Evolutionary conservation across 2,888 invertebrate species (phyloP).

Genomic region (Agrochola lota): DNA sequence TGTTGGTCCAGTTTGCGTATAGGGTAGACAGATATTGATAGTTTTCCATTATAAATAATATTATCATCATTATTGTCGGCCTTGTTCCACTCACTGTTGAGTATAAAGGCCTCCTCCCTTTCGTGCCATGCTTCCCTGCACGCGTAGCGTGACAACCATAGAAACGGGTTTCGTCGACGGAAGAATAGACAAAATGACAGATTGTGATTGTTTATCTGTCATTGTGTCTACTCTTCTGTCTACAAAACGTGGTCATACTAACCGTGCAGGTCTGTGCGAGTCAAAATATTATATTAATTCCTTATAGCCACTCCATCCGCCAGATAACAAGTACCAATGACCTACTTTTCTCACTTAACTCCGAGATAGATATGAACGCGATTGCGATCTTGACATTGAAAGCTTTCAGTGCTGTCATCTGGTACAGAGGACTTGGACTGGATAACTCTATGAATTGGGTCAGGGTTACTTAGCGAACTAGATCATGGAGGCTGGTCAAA

Average conservation of each 20-base stretch:
- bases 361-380: slow-evolving; percentile 39
- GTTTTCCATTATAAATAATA: too few species aligned
- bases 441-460: slow-evolving; percentile 38
- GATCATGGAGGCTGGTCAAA: slow-evolving; percentile 10
- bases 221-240: too few species aligned
- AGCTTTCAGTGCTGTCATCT: slow-evolving; percentile 30
- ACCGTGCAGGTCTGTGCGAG: not conserved
- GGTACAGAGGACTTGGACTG: slow-evolving; percentile 14
- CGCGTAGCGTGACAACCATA: too few species aligned
- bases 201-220: too few species aligned
- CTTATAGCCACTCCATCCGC: not conserved
- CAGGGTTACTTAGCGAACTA: slow-evolving; percentile 35
- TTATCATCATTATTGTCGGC: too few species aligned
- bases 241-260: too few species aligned
- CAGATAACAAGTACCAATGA: slow-evolving; percentile 29
- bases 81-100: not conserved
- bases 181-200: too few species aligned
- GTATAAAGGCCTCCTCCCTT: not conserved
- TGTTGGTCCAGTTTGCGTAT: too few species aligned
- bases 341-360: slow-evolving; percentile 36
- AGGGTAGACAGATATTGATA: too few species aligned
- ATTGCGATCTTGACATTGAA: slow-evolving; percentile 55
- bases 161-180: too few species aligned
- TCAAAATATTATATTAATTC: slow-evolving; percentile 4
- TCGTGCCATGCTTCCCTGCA: not conserved